Conservation (phyloP, 2,797 vertebrate species). For the Brachyrhaphis roseni region DNA sequence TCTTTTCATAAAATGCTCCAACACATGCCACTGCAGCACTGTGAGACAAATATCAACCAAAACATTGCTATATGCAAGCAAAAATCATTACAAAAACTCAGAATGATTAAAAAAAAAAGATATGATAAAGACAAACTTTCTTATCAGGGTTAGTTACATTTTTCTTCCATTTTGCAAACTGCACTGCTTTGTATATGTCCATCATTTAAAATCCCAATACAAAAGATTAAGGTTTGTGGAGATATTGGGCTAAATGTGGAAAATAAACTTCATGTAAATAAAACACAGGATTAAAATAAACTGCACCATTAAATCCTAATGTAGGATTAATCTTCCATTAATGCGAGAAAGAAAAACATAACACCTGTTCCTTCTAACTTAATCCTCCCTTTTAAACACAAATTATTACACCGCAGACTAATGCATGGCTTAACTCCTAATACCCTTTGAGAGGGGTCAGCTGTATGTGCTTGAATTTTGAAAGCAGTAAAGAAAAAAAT, state of each 20-base stretch:
- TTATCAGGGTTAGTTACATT: not conserved
- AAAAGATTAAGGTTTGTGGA: not conserved
- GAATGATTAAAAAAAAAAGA: not conserved
- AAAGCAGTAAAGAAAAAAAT: slow-evolving; percentile 11
- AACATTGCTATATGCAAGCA: not conserved
- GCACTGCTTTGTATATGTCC: not conserved
- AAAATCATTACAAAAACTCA: not conserved
- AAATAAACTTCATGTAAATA: not conserved
- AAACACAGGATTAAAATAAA: not conserved
- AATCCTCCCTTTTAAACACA: slow-evolving; percentile 63
- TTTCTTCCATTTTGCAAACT: not conserved
- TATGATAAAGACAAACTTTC: not conserved
- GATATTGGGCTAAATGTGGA: not conserved
- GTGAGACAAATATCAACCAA: slow-evolving; percentile 36
- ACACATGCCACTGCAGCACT: slow-evolving; percentile 97
- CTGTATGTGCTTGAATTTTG: not conserved
- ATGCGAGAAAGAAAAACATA: slow-evolving; percentile 31
- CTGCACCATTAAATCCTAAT: slow-evolving; percentile 1
- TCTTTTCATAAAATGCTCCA: slow-evolving; percentile 98
- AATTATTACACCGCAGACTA: slow-evolving; percentile 55
- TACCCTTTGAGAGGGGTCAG: slow-evolving; percentile 19
- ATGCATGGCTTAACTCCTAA: slow-evolving; percentile 55
- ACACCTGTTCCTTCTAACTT: slow-evolving; percentile 40
- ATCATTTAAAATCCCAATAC: not conserved
- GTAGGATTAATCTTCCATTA: slow-evolving; percentile 26